phyloP scores from a whole-genome alignment of 2,888 invertebrate species.

The Patella pellucida region DNA sequence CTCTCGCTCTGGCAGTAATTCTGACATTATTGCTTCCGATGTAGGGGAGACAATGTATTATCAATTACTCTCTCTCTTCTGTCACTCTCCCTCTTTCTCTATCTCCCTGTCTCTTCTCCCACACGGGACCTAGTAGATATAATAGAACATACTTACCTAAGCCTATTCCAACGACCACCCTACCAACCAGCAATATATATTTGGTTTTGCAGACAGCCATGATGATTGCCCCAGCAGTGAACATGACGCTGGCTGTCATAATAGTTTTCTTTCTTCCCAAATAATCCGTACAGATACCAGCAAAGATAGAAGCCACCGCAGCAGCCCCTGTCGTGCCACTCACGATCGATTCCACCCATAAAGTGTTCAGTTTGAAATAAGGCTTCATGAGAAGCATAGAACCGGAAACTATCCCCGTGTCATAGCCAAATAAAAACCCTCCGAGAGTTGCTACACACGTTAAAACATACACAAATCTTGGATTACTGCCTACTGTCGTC shows the following conservation, averaged over 20 bases:
- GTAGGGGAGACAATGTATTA: no score
- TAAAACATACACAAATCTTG: slow-evolving; percentile 50
- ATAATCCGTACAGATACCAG: slow-evolving; percentile 72
- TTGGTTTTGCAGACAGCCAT: slow-evolving; percentile 69
- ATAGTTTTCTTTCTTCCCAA: slow-evolving; percentile 74
- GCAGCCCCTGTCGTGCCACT: slow-evolving; percentile 73
- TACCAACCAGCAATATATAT: slow-evolving; percentile 68
- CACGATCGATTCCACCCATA: slow-evolving; percentile 73
- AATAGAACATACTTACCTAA: slow-evolving; percentile 65
- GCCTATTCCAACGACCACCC: slow-evolving; percentile 71
- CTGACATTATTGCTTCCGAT: no score
- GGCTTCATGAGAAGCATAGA: slow-evolving; percentile 71
- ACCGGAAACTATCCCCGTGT: slow-evolving; percentile 73
- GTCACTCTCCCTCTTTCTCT: no score
- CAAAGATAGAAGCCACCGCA: slow-evolving; percentile 71
- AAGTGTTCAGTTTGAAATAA: slow-evolving; percentile 66
- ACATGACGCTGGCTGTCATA: slow-evolving; percentile 72
- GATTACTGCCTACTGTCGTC: no score
- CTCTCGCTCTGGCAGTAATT: no score
- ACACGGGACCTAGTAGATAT: no score
- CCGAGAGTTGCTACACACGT: slow-evolving; percentile 69
- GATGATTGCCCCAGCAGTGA: slow-evolving; percentile 72
- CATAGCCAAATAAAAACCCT: slow-evolving; percentile 74
- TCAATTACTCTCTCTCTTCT: no score
- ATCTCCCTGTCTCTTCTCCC: no score